Conservation (phyloP, 1,140 invertebrate species). For the Globodera ellingtonae region DNA sequence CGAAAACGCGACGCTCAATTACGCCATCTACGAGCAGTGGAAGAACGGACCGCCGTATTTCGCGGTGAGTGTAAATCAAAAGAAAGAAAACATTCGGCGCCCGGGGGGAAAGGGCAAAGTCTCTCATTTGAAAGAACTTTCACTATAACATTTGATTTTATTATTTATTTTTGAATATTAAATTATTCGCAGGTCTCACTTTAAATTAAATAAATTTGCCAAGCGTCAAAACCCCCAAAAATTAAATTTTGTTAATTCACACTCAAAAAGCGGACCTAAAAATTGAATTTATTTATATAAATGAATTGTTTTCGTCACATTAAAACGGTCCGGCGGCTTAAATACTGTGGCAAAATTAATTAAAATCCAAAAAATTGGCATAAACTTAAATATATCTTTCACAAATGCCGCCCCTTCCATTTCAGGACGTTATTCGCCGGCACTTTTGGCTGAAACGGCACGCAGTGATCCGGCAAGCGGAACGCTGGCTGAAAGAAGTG, state of each 20-base stretch:
- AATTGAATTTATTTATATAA: background rate
- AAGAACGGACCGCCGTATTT: slow-evolving; percentile 74
- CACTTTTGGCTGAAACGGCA: slow-evolving; percentile 93
- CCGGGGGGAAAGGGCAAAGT: no score
- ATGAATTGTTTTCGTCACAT: background rate
- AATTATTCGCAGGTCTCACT: background rate
- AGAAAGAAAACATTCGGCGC: no score
- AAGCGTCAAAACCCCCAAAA: background rate
- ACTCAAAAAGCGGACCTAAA: background rate
- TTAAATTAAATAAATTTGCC: background rate
- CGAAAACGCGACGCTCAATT: slow-evolving; percentile 88
- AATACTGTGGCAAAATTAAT: background rate
- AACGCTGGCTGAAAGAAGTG: slow-evolving; percentile 27
- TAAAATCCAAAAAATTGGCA: slow-evolving; percentile 84
- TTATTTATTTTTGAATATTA: background rate
- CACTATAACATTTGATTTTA: background rate
- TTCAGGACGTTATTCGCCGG: slow-evolving; percentile 79
- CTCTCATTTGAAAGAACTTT: no score
- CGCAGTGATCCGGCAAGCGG: slow-evolving; percentile 82
- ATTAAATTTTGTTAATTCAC: background rate
- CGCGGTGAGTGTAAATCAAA: slow-evolving; percentile 29
- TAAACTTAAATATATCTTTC: slow-evolving; percentile 78
- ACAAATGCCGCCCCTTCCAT: slow-evolving; percentile 71
- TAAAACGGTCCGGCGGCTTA: background rate
- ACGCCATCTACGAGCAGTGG: slow-evolving; percentile 93